Conservation (phyloP, 2,888 invertebrate species). For the Malachius bipustulatus region DNA sequence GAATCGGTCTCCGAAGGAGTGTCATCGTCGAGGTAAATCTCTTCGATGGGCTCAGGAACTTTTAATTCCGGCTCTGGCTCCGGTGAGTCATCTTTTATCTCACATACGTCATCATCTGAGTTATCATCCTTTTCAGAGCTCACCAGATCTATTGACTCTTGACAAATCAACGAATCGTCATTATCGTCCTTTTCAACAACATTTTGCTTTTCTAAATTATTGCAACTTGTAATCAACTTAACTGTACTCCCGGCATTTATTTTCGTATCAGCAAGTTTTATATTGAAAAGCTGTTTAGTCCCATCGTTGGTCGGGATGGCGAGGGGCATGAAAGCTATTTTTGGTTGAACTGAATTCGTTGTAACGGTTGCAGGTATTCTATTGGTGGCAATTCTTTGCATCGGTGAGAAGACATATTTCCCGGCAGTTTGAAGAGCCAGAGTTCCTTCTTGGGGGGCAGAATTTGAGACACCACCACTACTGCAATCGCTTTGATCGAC, state of each 20-base stretch:
- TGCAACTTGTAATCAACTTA: not conserved
- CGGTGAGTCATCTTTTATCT: not conserved
- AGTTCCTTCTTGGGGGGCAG: constrained; percentile 37
- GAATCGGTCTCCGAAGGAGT: too few species aligned
- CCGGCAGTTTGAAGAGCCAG: constrained; percentile 26
- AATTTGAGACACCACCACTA: constrained; percentile 8
- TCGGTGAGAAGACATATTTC: constrained; percentile 46
- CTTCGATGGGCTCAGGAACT: constrained; percentile 7
- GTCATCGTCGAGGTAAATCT: too few species aligned
- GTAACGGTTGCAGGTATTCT: constrained; percentile 44
- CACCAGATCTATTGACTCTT: constrained; percentile 40
- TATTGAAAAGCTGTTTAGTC: constrained; percentile 50
- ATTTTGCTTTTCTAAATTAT: not conserved
- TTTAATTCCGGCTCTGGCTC: constrained; percentile 8
- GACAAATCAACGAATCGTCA: constrained; percentile 36
- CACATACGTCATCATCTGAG: not conserved
- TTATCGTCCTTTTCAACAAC: constrained; percentile 14
- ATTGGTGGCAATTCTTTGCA: constrained; percentile 46
- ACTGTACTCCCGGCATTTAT: constrained; percentile 40
- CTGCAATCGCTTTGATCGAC: constrained; percentile 27
- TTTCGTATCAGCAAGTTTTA: constrained; percentile 56
- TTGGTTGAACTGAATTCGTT: constrained; percentile 41
- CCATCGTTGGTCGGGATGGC: constrained; percentile 20
- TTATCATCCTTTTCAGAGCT: constrained; percentile 22
- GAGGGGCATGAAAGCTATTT: constrained; percentile 33